A percentile compares a stretch with the other conserved stretches of the same genome.
Conservation (phyloP, 2,888 invertebrate species). For the Thysanoteuthis rhombus region DNA sequence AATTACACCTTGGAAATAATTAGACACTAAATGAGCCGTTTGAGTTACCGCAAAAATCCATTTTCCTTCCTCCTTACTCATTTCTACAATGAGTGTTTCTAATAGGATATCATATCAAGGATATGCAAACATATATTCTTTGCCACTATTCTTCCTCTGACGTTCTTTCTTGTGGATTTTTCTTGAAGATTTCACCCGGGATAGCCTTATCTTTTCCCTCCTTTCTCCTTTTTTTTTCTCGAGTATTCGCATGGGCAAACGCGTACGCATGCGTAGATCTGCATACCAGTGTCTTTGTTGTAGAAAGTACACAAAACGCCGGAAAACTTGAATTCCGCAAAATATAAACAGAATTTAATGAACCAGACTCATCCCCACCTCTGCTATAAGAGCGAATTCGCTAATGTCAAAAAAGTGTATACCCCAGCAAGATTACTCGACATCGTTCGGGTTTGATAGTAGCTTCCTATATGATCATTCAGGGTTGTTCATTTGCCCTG, state of each 20-base stretch:
- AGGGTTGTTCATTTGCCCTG: too few relatives aligned
- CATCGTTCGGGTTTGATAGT: too few relatives aligned
- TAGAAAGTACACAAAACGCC: background rate
- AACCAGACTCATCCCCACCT: background rate
- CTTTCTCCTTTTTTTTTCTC: background rate
- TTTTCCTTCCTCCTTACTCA: background rate
- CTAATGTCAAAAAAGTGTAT: background rate
- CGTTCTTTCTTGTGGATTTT: background rate
- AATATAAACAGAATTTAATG: background rate
- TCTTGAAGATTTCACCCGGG: background rate
- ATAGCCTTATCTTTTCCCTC: background rate
- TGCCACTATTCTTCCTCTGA: background rate
- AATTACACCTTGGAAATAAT: background rate
- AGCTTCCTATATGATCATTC: too few relatives aligned
- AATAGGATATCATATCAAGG: background rate
- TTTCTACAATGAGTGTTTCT: background rate
- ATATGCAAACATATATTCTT: background rate
- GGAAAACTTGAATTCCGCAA: background rate
- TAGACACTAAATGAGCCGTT: background rate
- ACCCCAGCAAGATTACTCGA: too few relatives aligned
- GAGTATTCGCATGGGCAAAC: rapidly evolving
- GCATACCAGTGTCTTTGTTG: too few relatives aligned
- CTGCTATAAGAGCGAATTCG: background rate
- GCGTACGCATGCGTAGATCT: background rate
- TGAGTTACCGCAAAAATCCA: background rate